These are phyloP conservation scores for Opisthograptis luteolata DNA, from an alignment of 2,888 invertebrate genomes.

Conservation along the genomic window DNA sequence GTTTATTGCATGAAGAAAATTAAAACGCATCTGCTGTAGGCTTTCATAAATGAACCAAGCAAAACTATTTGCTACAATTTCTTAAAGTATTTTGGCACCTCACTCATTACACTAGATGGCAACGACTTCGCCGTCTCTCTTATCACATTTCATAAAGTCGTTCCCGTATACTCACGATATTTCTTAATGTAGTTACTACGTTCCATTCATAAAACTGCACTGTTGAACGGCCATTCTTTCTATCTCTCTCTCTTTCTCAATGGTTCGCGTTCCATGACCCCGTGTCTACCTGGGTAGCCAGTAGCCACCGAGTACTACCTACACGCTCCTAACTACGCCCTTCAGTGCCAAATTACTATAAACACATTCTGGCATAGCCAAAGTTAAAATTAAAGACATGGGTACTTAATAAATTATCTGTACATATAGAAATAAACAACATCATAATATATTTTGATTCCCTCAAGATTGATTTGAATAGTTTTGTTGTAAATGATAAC, in stretches of 20 bases:
- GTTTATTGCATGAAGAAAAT: no score
- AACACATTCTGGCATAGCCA: not conserved
- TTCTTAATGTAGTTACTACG: constrained; percentile 6
- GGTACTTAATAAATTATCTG: not conserved
- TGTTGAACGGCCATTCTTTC: constrained; percentile 14
- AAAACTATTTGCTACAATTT: not conserved
- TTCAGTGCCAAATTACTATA: constrained; percentile 15
- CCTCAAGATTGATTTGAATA: constrained; percentile 42
- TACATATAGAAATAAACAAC: constrained; percentile 15
- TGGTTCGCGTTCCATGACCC: constrained; percentile 6
- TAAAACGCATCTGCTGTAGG: no score
- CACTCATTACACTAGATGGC: constrained; percentile 16
- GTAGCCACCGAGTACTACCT: no score
- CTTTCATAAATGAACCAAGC: not conserved
- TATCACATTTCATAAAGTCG: constrained; percentile 31
- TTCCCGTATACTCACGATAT: constrained; percentile 21
- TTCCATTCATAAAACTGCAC: constrained; percentile 21
- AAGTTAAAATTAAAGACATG: constrained; percentile 5
- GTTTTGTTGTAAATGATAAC: not conserved
- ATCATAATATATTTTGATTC: constrained; percentile 40
- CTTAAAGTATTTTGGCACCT: constrained; percentile 37
- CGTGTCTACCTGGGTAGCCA: not conserved
- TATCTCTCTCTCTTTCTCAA: not conserved
- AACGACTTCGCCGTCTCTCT: constrained; percentile 13
- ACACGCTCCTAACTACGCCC: no score